phyloP scores from a whole-genome alignment of 2,113 vertebrate genomes.

The Tragulus kanchil region DNA sequence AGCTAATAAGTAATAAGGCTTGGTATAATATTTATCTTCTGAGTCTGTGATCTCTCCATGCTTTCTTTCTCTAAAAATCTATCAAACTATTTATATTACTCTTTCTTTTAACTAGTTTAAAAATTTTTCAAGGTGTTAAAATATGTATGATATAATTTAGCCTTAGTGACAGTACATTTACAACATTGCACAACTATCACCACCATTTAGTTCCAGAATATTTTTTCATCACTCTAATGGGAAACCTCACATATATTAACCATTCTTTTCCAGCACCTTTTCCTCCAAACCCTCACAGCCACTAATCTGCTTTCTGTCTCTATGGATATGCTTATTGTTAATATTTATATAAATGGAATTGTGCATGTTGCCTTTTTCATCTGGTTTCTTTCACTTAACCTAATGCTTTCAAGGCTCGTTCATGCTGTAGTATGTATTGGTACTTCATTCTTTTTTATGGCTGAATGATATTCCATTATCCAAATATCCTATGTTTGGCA shows the following conservation, averaged over 20 bases:
- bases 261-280: neutral
- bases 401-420: neutral
- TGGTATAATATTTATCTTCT: neutral
- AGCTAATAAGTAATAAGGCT: neutral
- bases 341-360: neutral
- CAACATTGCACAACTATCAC: neutral
- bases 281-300: neutral
- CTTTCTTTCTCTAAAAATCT: neutral
- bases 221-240: neutral
- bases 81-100: neutral
- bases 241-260: neutral
- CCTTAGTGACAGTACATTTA: neutral
- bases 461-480: constrained; percentile 30
- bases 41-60: neutral
- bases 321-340: neutral
- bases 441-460: constrained; percentile 25
- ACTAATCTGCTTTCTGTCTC: neutral
- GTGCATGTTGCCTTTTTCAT: neutral
- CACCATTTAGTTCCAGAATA: neutral
- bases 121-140: neutral
- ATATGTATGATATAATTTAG: neutral
- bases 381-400: constrained; percentile 8
- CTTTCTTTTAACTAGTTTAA: constrained; percentile 13
- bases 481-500: neutral
- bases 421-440: neutral